Evolutionary conservation across 2,113 vertebrate genomes (phyloP).

Genomic region (Tapirus terrestris): DNA sequence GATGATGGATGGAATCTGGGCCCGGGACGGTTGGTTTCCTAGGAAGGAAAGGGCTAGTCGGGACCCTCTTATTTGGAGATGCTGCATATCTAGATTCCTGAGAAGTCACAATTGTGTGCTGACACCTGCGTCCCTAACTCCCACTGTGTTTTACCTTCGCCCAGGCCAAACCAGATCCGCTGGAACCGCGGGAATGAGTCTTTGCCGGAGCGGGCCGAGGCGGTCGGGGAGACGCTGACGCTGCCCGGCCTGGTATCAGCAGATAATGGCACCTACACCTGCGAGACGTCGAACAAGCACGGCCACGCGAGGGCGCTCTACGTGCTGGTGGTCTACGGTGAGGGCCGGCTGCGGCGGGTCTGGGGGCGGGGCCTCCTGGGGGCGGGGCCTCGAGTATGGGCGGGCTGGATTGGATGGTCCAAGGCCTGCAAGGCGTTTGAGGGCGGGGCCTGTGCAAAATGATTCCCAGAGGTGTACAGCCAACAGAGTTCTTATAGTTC

Average conservation of each 20-base stretch:
- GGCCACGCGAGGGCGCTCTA: conserved; percentile 94
- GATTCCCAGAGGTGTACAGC: not conserved
- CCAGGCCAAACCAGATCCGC: conserved; percentile 90
- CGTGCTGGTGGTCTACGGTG: conserved; percentile 94
- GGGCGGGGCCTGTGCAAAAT: not conserved
- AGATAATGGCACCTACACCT: conserved; percentile 94
- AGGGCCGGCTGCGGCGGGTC: conserved; percentile 53
- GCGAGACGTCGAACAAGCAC: conserved; percentile 93
- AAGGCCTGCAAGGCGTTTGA: too few relatives aligned
- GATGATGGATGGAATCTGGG: not conserved
- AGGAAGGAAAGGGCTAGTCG: not conserved
- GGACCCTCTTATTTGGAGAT: not conserved
- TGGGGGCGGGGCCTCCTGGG: not conserved
- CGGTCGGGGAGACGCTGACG: conserved; percentile 89
- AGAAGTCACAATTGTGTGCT: not conserved
- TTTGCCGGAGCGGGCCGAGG: conserved; percentile 91
- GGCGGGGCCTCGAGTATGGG: not conserved
- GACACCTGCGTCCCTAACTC: not conserved
- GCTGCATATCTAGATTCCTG: not conserved
- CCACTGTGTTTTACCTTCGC: not conserved
- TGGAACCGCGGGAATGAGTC: conserved; percentile 95
- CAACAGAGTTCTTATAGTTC: not conserved
- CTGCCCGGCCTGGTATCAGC: conserved; percentile 91
- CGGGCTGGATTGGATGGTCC: not conserved
- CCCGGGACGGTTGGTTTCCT: not conserved